Base-by-base conservation (phyloP, 2,113 vertebrate genomes). In the Oplegnathus fasciatus region DNA sequence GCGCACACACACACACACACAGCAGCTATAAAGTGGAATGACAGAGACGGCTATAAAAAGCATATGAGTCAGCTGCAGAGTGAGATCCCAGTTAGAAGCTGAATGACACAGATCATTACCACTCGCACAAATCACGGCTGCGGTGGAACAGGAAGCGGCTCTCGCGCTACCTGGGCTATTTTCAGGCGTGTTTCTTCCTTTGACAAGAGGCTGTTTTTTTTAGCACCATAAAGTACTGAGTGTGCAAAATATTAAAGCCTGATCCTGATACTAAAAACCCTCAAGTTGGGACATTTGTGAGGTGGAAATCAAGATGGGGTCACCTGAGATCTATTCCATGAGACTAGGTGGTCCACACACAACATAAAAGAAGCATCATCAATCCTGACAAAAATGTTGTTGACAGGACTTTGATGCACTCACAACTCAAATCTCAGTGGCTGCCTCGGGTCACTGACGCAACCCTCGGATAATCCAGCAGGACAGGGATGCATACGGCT, bases 41-140 rank as follows among this genome's bases (percentile, higher is more conserved):
- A 89, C 88, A 84, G 80, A 66, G 82, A 34, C 15, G 28, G 86
- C 90, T 92, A 92, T 92, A 92, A 93, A 92, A 93, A 91, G 91
- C 84, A 61, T 52, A 73, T 91, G 91, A 94, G 90, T 94, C 91
- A 92, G 93, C 90, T 58, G 73, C 85, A 79, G 86, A 83, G 83
- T 82, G 89, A 91, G 89, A 91, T 88, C 91, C 88, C 91, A 79
- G 91, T 82, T 90, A 86, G 83, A 80, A 82, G 86, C 88, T 94
- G 90, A 90, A 90, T 92, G 90, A 90, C 93, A 93, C 91, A 88
- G 86, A 93, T 93, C 86, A 86, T 92, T 88, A 91, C 82, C 79
- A 75, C 84, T 85, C 88, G 22, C 86, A 89, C 87, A 91, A 88
- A 93, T 87, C 89, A 86, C 71, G 1, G 77, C 73, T 64, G 64